Percentiles rank a stretch among this genome's conserved stretches.
phyloP scores from a whole-genome alignment of 1,140 invertebrate genomes.

The Vollenhovia emeryi region DNA sequence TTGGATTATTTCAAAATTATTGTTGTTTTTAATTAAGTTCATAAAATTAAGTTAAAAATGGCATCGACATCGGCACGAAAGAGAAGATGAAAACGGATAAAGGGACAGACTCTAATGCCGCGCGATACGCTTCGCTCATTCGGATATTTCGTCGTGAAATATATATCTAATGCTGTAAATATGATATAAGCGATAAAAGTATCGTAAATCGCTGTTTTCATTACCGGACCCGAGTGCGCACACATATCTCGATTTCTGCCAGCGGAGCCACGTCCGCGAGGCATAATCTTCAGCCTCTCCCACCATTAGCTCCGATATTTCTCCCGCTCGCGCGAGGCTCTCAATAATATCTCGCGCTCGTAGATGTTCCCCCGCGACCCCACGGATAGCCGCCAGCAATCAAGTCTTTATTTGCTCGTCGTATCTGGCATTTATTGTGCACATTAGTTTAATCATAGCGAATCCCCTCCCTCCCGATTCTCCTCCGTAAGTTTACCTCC shows the following conservation, averaged over 20 bases:
- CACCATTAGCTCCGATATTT: slow-evolving; percentile 30
- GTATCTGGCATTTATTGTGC: slow-evolving; percentile 60
- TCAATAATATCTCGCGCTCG: slow-evolving; percentile 37
- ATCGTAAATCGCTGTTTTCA: slow-evolving; percentile 27
- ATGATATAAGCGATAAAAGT: background rate
- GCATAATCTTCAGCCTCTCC: slow-evolving; percentile 25
- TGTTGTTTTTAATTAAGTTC: too few relatives aligned
- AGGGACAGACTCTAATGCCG: background rate
- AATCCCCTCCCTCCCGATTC: slow-evolving; percentile 2
- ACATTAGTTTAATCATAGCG: slow-evolving; percentile 71
- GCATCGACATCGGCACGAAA: background rate
- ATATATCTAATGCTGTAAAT: background rate
- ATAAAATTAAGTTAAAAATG: too few relatives aligned
- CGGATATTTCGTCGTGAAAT: background rate
- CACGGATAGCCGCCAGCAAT: slow-evolving; percentile 4
- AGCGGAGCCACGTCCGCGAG: background rate
- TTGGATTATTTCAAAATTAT: too few relatives aligned
- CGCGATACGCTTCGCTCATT: background rate
- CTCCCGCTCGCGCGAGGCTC: background rate
- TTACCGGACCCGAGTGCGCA: background rate
- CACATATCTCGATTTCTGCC: slow-evolving; percentile 1
- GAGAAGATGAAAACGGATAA: background rate
- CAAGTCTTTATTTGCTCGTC: slow-evolving; percentile 47
- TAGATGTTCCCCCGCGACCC: background rate
- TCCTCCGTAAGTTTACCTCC: slow-evolving; percentile 51